Conservation (phyloP, 2,888 invertebrate species). For the Phengaris arion region DNA sequence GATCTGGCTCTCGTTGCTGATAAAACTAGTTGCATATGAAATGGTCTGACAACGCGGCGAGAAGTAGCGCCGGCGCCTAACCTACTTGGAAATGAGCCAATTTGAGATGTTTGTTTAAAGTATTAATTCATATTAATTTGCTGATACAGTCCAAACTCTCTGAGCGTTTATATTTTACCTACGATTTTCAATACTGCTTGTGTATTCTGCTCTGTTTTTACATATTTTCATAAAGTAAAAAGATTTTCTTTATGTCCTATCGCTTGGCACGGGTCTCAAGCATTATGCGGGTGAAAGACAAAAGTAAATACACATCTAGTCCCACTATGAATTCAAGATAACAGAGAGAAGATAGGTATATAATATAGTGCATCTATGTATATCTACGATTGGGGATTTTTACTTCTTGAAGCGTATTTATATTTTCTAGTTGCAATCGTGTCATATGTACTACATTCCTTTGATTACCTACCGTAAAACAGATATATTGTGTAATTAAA, state of each 20-base stretch:
- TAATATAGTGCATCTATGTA: not conserved
- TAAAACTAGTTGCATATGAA: slow-evolving; percentile 47
- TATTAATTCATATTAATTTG: slow-evolving; percentile 61
- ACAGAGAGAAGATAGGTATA: not conserved
- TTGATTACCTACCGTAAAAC: not conserved
- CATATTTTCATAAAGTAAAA: slow-evolving; percentile 28
- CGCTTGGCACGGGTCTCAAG: slow-evolving; percentile 13
- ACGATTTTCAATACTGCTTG: slow-evolving; percentile 6
- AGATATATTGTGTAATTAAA: not conserved
- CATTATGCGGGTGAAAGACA: not conserved
- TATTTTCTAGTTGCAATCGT: not conserved
- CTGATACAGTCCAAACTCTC: slow-evolving; percentile 44
- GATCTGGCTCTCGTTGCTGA: slow-evolving; percentile 27
- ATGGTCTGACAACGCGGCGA: slow-evolving; percentile 46
- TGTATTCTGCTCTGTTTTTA: slow-evolving; percentile 1
- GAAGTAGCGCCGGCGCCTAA: slow-evolving; percentile 64
- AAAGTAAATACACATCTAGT: slow-evolving; percentile 8
- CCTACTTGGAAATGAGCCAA: slow-evolving; percentile 69
- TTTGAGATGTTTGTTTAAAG: slow-evolving; percentile 71
- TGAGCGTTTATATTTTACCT: slow-evolving; percentile 24
- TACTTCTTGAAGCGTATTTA: not conserved
- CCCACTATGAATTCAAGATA: slow-evolving; percentile 1
- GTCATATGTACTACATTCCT: not conserved
- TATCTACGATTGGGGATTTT: not conserved
- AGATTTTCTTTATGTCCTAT: slow-evolving; percentile 22